A percentile compares a stretch with the other conserved stretches of the same genome.
phyloP scores from a whole-genome alignment of 2,888 invertebrate species.

The Caenorhabditis panamensis region DNA sequence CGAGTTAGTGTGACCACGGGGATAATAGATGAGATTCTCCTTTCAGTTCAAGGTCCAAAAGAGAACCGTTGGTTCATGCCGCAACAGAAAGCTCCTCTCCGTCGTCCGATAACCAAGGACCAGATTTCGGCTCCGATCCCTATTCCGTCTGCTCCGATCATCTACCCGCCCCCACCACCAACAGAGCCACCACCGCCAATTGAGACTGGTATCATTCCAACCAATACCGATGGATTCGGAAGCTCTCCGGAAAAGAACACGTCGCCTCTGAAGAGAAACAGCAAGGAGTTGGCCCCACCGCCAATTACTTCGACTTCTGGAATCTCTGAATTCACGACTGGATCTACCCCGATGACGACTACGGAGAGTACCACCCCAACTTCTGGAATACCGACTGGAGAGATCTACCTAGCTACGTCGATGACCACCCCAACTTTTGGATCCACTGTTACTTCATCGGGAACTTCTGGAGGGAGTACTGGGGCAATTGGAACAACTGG shows the following conservation, averaged over 20 bases:
- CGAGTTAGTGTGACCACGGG: conserved; percentile 16
- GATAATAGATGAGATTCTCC: neutral
- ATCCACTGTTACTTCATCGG: neutral
- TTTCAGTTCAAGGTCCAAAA: conserved; percentile 2
- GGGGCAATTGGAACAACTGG: neutral
- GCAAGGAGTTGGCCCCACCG: neutral
- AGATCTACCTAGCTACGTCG: too few relatives aligned
- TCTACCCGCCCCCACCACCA: neutral
- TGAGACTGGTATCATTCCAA: neutral
- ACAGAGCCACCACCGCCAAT: neutral
- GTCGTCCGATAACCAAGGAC: neutral
- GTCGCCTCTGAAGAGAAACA: neutral
- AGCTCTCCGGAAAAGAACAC: neutral
- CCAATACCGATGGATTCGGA: neutral
- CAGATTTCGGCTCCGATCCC: neutral
- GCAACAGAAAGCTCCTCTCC: conserved; percentile 1
- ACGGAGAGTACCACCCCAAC: conserved; percentile 6
- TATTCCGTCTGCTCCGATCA: neutral
- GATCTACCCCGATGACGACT: neutral
- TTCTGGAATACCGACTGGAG: too few relatives aligned
- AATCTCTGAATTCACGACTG: neutral
- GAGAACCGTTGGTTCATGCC: conserved; percentile 23
- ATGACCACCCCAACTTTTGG: neutral
- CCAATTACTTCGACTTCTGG: neutral
- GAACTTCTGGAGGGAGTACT: neutral